Evolutionary conservation across 2,888 invertebrate species (phyloP), one percentile per base, ranked within the genome.

Genomic region (Epinotia brunnichana): DNA sequence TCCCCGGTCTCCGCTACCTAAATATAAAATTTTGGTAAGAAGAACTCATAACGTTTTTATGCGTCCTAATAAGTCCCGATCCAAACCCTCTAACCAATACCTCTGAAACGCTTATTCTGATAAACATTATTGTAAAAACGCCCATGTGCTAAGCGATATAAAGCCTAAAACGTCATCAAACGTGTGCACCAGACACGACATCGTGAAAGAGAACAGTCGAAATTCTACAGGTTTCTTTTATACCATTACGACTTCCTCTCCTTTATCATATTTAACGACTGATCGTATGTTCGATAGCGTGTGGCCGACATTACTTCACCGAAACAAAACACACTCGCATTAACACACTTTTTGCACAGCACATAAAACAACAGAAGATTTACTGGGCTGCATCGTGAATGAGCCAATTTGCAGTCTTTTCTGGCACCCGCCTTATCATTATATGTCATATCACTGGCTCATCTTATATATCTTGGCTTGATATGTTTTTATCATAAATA

Each of bases 271-370:
- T 57, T 53, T 67, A 60, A 54, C 53, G n/a, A 60, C 17, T 59
- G 53, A 61, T 61, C 53, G 24, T 56, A 39, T 53, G 39, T 44
- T 51, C 60, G 48, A 63, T 61, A 64, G 17, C 51, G 70, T 60
- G 71, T 71, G 71, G 71, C 21, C 44, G 41, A 3, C 66, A 61
- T 71, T 60, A 67, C 60, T 69, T 54, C 53, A 44, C 71, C 24
- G 41, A 53, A 71, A 67, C 71, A 67, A 71, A 71, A 71, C 71
- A 67, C 66, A 64, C 51, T 59, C 53, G 59, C 71, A 71, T 71
- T 71, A 60, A 60, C 70, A 66, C 71, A 66, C 19, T 72, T 68
- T 62, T 72, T 72, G 62, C 56, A 2, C 9, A 15, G 13, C 35
- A 41, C 3, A 35, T 48, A 48, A 44, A 48, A 48, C 48, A 48